Evolutionary conservation across 1,140 invertebrate genomes (phyloP).

Genomic region (Drosophila mauritiana): DNA sequence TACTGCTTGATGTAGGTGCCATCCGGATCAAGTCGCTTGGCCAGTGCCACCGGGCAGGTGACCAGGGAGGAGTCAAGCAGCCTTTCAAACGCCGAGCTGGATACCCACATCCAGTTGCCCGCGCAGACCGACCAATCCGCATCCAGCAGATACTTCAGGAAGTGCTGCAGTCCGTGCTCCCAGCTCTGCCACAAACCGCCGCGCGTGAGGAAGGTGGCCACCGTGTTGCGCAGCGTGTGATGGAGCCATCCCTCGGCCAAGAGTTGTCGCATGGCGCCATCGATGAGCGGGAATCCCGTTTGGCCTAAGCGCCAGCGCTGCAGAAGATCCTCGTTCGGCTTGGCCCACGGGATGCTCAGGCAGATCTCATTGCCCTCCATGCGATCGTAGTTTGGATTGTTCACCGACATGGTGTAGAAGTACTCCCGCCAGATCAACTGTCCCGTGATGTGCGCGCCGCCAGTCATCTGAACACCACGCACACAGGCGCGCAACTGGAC

Average conservation of each 20-base stretch:
- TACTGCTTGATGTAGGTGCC: constrained; percentile 90
- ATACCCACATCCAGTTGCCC: constrained; percentile 94
- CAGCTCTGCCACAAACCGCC: constrained; percentile 91
- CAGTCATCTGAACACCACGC: constrained; percentile 58
- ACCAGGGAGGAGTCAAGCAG: constrained; percentile 88
- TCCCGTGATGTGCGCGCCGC: constrained; percentile 85
- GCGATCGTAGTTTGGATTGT: constrained; percentile 88
- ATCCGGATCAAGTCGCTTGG: constrained; percentile 89
- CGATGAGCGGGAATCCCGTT: constrained; percentile 92
- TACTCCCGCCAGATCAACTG: constrained; percentile 93
- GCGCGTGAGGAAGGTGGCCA: constrained; percentile 90
- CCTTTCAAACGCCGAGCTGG: constrained; percentile 89
- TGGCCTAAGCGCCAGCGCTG: constrained; percentile 88
- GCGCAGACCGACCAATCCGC: constrained; percentile 91
- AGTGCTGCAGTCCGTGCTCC: constrained; percentile 89
- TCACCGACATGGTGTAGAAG: constrained; percentile 91
- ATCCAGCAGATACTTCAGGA: constrained; percentile 89
- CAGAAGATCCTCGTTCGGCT: constrained; percentile 85
- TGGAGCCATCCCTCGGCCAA: constrained; percentile 87
- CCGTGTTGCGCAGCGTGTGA: constrained; percentile 89
- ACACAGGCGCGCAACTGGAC: constrained; percentile 86
- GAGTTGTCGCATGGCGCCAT: constrained; percentile 90
- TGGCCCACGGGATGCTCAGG: constrained; percentile 90
- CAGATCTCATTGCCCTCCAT: constrained; percentile 91
- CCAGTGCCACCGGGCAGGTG: constrained; percentile 88